These are phyloP conservation scores for Hirundo rustica DNA, from an alignment of 2,797 vertebrate species.

Conservation along the genomic window DNA sequence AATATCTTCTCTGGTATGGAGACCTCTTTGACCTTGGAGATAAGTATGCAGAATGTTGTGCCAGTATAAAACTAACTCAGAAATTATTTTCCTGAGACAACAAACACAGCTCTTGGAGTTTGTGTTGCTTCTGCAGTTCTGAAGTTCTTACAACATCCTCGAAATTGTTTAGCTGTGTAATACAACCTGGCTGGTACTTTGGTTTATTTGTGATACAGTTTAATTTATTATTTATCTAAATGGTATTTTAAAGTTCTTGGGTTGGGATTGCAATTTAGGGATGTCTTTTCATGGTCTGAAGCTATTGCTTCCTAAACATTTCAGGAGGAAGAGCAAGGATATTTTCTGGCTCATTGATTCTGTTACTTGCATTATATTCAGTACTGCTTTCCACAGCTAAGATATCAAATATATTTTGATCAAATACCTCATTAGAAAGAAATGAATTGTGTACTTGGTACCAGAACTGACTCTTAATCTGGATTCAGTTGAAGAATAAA, in stretches of 20 bases:
- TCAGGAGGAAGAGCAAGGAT: neutral
- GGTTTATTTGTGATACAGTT: neutral
- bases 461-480: neutral
- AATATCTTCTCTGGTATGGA: neutral
- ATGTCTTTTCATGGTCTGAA: neutral
- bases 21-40: neutral
- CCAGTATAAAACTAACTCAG: neutral
- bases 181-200: neutral
- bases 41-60: neutral
- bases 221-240: neutral
- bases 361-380: neutral
- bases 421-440: constrained; percentile 1
- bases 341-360: neutral
- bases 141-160: neutral
- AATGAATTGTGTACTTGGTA: neutral
- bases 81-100: neutral
- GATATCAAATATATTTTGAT: neutral
- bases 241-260: neutral
- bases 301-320: neutral
- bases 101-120: neutral
- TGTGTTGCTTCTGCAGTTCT: neutral
- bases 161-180: neutral
- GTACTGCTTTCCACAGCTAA: neutral
- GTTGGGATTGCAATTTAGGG: neutral
- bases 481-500: neutral